These are phyloP conservation scores for Bolinopsis microptera DNA, from an alignment of 37 sponge, comb jelly and placozoan genomes.

Conservation along the genomic window DNA sequence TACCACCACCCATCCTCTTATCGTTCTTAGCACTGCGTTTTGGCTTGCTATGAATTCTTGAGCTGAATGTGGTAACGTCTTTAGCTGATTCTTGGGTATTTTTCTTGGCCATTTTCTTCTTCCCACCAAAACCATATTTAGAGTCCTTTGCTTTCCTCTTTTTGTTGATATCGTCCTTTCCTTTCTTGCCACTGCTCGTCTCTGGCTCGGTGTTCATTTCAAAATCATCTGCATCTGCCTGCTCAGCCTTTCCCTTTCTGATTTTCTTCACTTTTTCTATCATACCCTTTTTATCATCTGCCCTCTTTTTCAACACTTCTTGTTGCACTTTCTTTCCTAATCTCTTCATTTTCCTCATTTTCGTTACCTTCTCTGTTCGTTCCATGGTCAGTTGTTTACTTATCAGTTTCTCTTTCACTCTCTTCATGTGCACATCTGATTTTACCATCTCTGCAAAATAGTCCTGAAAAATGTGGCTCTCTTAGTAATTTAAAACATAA, in stretches of 20 bases:
- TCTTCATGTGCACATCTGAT: conserved; percentile 95
- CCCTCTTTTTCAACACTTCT: conserved; percentile 64
- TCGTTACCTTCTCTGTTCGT: conserved; percentile 81
- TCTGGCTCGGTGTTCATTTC: conserved; percentile 30
- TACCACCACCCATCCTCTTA: conserved; percentile 23
- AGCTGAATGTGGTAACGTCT: conserved; percentile 44
- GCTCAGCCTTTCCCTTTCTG: conserved; percentile 31
- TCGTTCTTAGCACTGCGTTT: conserved; percentile 63
- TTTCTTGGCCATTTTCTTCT: conserved; percentile 32
- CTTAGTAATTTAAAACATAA: too few relatives aligned
- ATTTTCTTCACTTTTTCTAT: conserved; percentile 37
- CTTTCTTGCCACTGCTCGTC: not conserved
- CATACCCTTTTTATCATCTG: conserved; percentile 42
- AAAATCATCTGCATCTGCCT: conserved; percentile 47
- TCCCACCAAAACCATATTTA: conserved; percentile 49
- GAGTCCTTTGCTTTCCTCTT: conserved; percentile 65
- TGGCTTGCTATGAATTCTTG: conserved; percentile 45
- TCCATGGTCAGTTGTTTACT: conserved; percentile 79
- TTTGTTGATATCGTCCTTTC: conserved; percentile 24
- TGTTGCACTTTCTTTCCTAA: conserved; percentile 88
- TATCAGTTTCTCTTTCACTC: conserved; percentile 78
- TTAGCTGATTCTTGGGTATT: conserved; percentile 35
- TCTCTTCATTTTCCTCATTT: conserved; percentile 82
- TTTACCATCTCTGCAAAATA: conserved; percentile 99
- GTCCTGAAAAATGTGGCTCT: conserved; percentile 68